Conservation (phyloP, 1,140 invertebrate species). For the Diploscapter pachys region DNA sequence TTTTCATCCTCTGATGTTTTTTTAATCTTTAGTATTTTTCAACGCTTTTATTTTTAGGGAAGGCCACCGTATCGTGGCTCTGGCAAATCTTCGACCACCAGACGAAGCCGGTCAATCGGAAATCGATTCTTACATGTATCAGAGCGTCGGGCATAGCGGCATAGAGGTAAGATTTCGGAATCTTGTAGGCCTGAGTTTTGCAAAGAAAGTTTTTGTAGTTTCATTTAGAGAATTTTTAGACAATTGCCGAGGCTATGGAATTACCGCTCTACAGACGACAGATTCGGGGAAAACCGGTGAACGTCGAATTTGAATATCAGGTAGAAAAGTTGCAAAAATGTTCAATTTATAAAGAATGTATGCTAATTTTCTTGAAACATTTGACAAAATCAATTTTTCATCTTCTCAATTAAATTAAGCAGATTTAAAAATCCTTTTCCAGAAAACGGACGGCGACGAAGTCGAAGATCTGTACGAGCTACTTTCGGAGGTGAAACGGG, state of each 20-base stretch:
- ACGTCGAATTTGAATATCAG: constrained; percentile 73
- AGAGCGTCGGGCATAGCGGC: constrained; percentile 93
- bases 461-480: constrained; percentile 94
- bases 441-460: constrained; percentile 77
- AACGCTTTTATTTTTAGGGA: constrained; percentile 67
- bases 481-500: constrained; percentile 76
- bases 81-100: constrained; percentile 88
- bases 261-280: constrained; percentile 77
- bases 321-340: constrained; percentile 81
- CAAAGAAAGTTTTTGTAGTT: no score
- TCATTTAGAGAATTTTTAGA: no score
- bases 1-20: no score
- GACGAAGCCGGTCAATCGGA: constrained; percentile 74
- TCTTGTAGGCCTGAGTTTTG: no score
- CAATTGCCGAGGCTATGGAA: constrained; percentile 74
- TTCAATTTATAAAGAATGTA: background rate
- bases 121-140: constrained; percentile 98
- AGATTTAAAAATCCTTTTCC: background rate
- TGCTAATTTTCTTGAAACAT: no score
- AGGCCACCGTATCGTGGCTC: constrained; percentile 89
- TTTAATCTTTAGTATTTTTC: no score
- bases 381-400: no score
- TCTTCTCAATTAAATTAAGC: no score
- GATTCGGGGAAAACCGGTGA: constrained; percentile 77
- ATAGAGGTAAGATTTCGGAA: constrained; percentile 65